phyloP scores from a whole-genome alignment of 2,113 vertebrate genomes.

The Cepphus grylle region DNA sequence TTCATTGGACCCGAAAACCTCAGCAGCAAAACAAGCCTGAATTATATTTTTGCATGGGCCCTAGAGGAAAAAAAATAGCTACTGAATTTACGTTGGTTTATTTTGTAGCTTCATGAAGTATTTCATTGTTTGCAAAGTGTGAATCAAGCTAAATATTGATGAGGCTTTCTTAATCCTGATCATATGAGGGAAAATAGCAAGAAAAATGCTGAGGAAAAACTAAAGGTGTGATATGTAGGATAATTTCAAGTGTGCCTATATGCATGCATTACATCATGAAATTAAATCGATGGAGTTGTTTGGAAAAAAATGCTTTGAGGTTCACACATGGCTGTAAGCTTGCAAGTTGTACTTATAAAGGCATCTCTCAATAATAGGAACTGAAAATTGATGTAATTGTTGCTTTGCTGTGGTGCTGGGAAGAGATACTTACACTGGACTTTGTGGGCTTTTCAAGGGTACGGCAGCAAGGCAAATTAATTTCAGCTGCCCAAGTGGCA shows the following conservation, averaged over 20 bases:
- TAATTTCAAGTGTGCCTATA: background rate
- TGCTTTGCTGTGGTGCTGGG: background rate
- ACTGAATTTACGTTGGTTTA: background rate
- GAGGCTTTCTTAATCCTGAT: background rate
- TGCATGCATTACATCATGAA: background rate
- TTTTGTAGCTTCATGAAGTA: background rate
- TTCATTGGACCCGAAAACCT: background rate
- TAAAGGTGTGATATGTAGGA: background rate
- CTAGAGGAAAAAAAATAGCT: background rate
- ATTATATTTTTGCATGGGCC: fast-evolving
- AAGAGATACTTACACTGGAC: background rate
- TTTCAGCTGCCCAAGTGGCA: background rate
- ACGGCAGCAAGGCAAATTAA: background rate
- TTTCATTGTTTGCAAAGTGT: background rate
- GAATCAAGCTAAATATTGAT: background rate
- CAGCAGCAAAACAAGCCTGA: background rate
- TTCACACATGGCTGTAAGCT: background rate
- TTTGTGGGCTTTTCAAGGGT: background rate
- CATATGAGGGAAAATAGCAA: background rate
- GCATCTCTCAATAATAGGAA: background rate
- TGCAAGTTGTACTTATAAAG: background rate
- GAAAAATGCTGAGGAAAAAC: background rate
- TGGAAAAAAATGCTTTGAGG: background rate
- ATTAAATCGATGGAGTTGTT: background rate
- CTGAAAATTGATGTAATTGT: background rate